Base-by-base conservation (phyloP, 2,888 invertebrate species). In the Aporophyla lueneburgensis region DNA sequence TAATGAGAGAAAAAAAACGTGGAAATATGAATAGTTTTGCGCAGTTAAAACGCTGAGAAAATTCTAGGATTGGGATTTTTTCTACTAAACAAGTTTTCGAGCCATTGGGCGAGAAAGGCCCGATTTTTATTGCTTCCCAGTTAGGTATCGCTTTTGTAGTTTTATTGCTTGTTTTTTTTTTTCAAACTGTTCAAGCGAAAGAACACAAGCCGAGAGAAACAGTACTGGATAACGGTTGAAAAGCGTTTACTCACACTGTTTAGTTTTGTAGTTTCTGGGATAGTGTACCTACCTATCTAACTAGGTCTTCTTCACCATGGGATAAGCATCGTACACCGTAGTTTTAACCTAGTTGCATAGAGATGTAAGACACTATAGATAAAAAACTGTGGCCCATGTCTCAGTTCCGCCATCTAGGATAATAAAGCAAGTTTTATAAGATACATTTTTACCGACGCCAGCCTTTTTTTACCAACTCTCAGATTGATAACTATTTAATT, bases 1-100 rank as follows among this genome's bases (percentile, higher is more conserved):
- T 89, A 89, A 88, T 88, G 87, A 88, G 74, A 63, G 78, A 88
- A 90, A 83, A 87, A 87, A 88, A 86, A 61, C 66, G 71, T 56
- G 58, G 83, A 67, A 88, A 74, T 78, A 74, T 83, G 61, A 84
- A 80, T 79, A 80, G 78, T 77, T 78, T 69, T 24, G 66, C 59
- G 16, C 66, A 24, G 66, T 58, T 78, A 43, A 58, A 71, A 67
- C 2, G 27, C 43, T 53, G 66, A 24, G 70, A 12, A 79, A 74
- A 73, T 51, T 69, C 66, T 56, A 56, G 74, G 46, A 58, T 51
- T 21, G 46, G 12, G 5, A 0, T 51, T 65, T 85, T 76, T 76
- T 68, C 69, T 59, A 66, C 53, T 46, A 65, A 80, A 74, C 65
- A 40, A 56, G 33, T 62, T 76, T 61, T 62, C 70, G 58, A 61